phyloP scores from a whole-genome alignment of 2,888 invertebrate genomes.

The Sphaerophoria taeniata region DNA sequence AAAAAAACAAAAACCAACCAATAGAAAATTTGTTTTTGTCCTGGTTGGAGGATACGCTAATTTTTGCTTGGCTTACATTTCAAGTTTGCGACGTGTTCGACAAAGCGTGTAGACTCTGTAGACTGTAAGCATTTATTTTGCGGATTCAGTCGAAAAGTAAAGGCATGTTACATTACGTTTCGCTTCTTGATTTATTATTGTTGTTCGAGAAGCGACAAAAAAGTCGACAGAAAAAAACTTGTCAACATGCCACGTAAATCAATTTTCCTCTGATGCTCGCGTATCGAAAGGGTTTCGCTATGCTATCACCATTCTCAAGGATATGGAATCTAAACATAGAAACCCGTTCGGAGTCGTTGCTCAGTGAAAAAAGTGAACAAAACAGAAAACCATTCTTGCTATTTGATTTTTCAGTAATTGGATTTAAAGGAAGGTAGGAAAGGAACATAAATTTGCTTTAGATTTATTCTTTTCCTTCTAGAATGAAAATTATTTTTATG shows the following conservation, averaged over 20 bases:
- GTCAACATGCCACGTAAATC: conserved; percentile 28
- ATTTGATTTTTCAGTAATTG: conserved; percentile 14
- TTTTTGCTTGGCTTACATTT: conserved; percentile 3
- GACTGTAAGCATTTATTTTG: background rate
- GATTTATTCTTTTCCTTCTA: background rate
- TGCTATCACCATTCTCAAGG: background rate
- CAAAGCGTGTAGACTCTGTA: background rate
- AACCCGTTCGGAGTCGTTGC: background rate
- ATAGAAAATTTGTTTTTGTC: background rate
- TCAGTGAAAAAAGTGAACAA: too few species aligned
- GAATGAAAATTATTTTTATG: background rate
- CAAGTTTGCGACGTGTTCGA: background rate
- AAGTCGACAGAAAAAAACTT: background rate
- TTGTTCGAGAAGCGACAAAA: background rate
- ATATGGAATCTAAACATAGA: background rate
- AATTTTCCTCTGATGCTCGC: conserved; percentile 9
- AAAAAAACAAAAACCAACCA: background rate
- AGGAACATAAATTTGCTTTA: background rate
- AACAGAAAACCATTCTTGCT: background rate
- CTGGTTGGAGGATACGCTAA: background rate
- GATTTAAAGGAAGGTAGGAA: background rate
- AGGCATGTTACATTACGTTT: conserved; percentile 9
- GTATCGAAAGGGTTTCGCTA: conserved; percentile 14
- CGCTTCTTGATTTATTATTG: conserved; percentile 29
- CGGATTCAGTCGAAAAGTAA: too few species aligned